phyloP scores from a whole-genome alignment of 2,113 vertebrate genomes.

The Pholis gunnellus region DNA sequence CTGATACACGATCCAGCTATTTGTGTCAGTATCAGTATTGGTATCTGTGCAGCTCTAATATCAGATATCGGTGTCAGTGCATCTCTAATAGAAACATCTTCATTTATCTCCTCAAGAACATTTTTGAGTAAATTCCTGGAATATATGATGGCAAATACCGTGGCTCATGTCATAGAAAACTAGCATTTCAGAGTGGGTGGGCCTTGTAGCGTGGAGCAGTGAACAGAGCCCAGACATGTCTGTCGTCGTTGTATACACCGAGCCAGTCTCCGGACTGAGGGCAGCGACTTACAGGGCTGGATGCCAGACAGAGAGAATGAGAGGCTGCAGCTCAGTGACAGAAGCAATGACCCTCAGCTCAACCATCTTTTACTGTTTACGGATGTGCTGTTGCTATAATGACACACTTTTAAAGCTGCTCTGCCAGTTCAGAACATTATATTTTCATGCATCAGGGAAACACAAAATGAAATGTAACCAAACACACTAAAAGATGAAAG shows the following conservation, averaged over 20 bases:
- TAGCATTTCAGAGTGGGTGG: conserved; percentile 52
- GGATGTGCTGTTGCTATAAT: conserved; percentile 56
- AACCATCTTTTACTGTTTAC: conserved; percentile 61
- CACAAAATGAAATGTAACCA: not conserved
- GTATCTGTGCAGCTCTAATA: not conserved
- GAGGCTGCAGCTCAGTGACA: conserved; percentile 68
- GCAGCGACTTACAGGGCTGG: conserved; percentile 56
- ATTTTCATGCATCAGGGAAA: conserved; percentile 34
- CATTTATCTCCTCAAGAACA: not conserved
- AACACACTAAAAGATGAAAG: not conserved
- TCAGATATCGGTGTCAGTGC: not conserved
- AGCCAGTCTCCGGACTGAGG: conserved; percentile 54
- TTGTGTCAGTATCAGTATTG: not conserved
- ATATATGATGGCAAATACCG: conserved; percentile 14
- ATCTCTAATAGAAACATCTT: not conserved
- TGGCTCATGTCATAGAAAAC: conserved; percentile 19
- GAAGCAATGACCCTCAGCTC: conserved; percentile 68
- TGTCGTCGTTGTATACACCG: conserved; percentile 56
- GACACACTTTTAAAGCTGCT: conserved; percentile 49
- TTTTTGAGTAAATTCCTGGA: conserved; percentile 3
- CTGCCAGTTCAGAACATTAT: conserved; percentile 37
- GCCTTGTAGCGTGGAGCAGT: conserved; percentile 40
- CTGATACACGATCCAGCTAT: not conserved
- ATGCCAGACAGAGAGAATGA: conserved; percentile 66
- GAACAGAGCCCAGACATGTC: conserved; percentile 55